These are phyloP conservation scores for Apodemus sylvaticus DNA, from an alignment of 2,113 vertebrate species.

Conservation along the genomic window DNA sequence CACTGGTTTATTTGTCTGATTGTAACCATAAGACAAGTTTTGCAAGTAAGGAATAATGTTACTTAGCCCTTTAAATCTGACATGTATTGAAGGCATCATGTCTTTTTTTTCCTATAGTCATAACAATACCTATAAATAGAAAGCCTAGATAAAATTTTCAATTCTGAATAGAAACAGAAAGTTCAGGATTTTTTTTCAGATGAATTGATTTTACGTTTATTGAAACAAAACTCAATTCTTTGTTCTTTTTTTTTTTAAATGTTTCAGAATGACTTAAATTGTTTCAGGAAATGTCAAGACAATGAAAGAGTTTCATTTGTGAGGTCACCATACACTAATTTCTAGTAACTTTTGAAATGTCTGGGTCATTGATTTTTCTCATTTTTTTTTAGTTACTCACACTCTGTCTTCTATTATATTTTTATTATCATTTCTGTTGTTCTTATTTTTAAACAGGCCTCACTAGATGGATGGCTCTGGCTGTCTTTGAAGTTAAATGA, in stretches of 20 bases:
- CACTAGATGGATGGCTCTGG: background rate
- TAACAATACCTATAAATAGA: background rate
- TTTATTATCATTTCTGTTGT: background rate
- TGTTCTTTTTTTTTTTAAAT: background rate
- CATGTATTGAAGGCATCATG: background rate
- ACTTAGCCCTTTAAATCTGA: background rate
- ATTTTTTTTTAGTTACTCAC: background rate
- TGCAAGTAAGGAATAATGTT: background rate
- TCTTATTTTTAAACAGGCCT: background rate
- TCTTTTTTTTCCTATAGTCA: background rate
- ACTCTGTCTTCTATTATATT: background rate
- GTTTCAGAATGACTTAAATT: background rate
- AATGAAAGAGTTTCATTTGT: background rate
- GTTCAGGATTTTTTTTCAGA: background rate
- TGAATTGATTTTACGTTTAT: slow-evolving; percentile 6
- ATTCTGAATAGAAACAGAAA: background rate
- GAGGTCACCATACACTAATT: background rate
- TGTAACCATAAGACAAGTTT: background rate
- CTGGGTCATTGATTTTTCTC: background rate
- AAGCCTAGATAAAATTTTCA: background rate
- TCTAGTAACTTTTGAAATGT: background rate
- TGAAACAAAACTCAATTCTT: background rate
- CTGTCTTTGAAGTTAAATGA: background rate
- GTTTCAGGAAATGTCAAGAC: background rate
- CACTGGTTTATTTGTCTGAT: background rate